Conservation (phyloP, 1,140 invertebrate genomes). For the Muscidifurax raptorellus region DNA sequence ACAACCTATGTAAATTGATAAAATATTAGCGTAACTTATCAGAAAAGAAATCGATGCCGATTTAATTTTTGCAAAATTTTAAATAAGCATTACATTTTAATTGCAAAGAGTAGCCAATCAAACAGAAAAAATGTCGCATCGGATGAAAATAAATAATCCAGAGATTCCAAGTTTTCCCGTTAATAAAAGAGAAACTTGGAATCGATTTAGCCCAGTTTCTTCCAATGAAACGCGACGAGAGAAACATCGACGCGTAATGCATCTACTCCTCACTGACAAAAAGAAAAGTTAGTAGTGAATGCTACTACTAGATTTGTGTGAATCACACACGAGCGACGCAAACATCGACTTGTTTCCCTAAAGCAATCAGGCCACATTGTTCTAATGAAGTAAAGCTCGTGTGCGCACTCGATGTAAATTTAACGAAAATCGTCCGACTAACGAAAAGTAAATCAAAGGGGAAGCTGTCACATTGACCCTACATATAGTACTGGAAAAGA, state of each 20-base stretch:
- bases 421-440: neutral
- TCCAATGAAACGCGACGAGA: neutral
- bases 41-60: too few relatives aligned
- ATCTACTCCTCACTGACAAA: neutral
- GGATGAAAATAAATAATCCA: neutral
- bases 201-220: neutral
- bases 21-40: too few relatives aligned
- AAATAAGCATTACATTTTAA: neutral
- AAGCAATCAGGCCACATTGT: slow-evolving; percentile 2
- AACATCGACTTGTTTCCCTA: neutral
- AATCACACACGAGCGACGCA: neutral
- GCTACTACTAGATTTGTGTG: neutral
- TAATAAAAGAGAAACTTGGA: too few relatives aligned
- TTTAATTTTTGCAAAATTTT: neutral
- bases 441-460: neutral
- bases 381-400: neutral
- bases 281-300: slow-evolving; percentile 2
- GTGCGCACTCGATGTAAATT: neutral
- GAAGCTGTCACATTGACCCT: neutral
- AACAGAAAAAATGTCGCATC: neutral
- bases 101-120: neutral
- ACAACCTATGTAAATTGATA: too few relatives aligned
- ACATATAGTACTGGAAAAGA: neutral
- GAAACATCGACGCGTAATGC: neutral
- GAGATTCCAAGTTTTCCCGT: too few relatives aligned